phyloP scores from a whole-genome alignment of 2,113 vertebrate genomes.

The Riparia riparia region DNA sequence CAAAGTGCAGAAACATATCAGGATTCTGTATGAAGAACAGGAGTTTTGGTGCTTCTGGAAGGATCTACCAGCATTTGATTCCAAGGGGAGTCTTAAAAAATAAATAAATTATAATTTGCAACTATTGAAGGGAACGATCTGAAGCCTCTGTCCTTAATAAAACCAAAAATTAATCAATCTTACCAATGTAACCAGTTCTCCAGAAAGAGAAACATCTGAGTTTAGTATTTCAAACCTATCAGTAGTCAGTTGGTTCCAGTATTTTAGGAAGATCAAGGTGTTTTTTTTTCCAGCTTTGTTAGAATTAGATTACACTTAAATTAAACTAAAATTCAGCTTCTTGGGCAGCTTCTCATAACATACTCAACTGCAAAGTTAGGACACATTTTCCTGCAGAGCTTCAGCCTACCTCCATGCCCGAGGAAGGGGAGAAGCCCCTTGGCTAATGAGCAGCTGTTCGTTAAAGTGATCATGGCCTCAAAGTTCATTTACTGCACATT shows the following conservation, averaged over 20 bases:
- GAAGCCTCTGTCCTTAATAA: not conserved
- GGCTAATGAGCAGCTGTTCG: not conserved
- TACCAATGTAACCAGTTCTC: not conserved
- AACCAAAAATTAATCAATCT: not conserved
- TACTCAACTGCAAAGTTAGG: not conserved
- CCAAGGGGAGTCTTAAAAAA: not conserved
- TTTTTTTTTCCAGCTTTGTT: not conserved
- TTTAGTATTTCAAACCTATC: not conserved
- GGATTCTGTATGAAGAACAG: not conserved
- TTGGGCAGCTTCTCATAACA: not conserved
- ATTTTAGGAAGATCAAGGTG: not conserved
- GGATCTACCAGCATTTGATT: not conserved
- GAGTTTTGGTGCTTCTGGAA: not conserved
- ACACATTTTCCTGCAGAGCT: not conserved
- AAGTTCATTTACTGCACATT: not conserved
- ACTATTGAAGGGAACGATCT: not conserved
- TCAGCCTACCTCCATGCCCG: not conserved
- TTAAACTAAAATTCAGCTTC: not conserved
- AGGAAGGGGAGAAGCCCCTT: not conserved
- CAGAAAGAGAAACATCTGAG: not conserved
- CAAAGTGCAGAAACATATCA: not conserved
- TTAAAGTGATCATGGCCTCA: not conserved
- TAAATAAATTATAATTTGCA: not conserved
- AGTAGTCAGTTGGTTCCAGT: not conserved
- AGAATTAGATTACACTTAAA: not conserved